Evolutionary conservation across 2,888 invertebrate species (phyloP), one percentile per base, ranked within the genome.

Genomic region (Lycia hirtaria): DNA sequence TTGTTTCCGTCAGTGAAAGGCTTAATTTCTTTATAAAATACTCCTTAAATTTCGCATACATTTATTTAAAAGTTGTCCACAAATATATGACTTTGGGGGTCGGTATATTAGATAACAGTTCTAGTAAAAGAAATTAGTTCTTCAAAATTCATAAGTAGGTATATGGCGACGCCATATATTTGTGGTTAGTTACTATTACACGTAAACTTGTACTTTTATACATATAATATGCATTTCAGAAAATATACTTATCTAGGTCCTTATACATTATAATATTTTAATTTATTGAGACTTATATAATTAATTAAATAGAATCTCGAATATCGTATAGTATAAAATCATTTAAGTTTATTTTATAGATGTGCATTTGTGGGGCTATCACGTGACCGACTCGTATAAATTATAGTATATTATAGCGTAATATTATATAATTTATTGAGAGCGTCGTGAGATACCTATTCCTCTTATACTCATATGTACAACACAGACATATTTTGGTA

Each of bases 261-360:
- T 41, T 41, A 62, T 48, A 50, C 54, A 24, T 57, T 54, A 62
- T 56, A 63, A 38, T 41, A 41, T 64, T 67, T 28, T 57, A 65
- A 50, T 62, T 59, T n/a, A n/a, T n/a, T n/a, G n/a, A 53, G 17
- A 6, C 24, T 26, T 37, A 54, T 68, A 62, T n/a, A n/a, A n/a
- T n/a, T n/a, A n/a, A n/a, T 56, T 55, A 55, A 54, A 64, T 68
- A 69, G 58, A 73, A 73, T 75, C 60, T 72, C 68, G 61, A 71
- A 68, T 71, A 72, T 69, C 62, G 73, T 74, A 72, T 68, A 77
- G 70, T 76, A 72, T 69, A 78, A 76, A 76, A 69, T 55, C 49
- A 60, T 62, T 57, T 62, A 64, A 60, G 47, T 63, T 55, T 50
- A 50, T 49, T 28, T 14, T 20, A 37, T 56, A 26, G 26, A 30